Evolutionary conservation across 2,888 invertebrate genomes (phyloP).

Genomic region (Acanthoscelides obtectus): DNA sequence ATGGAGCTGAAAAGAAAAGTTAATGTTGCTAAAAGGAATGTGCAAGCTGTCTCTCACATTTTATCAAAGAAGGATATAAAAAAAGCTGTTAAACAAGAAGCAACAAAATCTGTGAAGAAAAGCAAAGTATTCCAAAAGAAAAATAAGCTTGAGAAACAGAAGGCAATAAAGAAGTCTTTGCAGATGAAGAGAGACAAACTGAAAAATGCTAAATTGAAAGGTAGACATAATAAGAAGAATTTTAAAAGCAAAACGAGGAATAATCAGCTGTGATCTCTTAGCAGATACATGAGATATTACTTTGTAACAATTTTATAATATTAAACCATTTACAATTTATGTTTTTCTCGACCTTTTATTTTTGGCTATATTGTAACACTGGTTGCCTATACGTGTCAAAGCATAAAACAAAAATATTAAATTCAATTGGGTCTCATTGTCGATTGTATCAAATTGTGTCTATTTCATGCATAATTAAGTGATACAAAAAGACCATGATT

Average conservation of each 20-base stretch:
- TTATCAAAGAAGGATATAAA: conserved; percentile 65
- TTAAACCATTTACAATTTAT: too few relatives aligned
- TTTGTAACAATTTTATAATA: not conserved
- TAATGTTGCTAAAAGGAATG: conserved; percentile 14
- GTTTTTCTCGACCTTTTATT: too few relatives aligned
- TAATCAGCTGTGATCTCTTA: not conserved
- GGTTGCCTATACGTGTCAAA: too few relatives aligned
- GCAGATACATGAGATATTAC: not conserved
- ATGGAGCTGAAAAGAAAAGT: conserved; percentile 43
- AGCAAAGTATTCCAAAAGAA: conserved; percentile 75
- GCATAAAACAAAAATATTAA: too few relatives aligned
- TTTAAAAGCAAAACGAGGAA: not conserved
- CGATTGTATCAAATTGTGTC: too few relatives aligned
- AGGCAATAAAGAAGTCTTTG: conserved; percentile 64
- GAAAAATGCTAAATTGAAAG: not conserved
- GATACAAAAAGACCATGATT: too few relatives aligned
- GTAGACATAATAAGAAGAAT: not conserved
- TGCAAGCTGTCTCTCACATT: conserved; percentile 38
- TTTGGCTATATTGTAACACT: not conserved
- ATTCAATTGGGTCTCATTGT: too few relatives aligned
- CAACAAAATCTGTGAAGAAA: conserved; percentile 67
- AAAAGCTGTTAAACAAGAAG: conserved; percentile 64
- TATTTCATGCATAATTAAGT: too few relatives aligned
- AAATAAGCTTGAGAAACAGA: conserved; percentile 62
- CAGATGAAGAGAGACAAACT: conserved; percentile 45